Conservation (phyloP, 1,140 invertebrate species). For the Cotesia typhae region DNA sequence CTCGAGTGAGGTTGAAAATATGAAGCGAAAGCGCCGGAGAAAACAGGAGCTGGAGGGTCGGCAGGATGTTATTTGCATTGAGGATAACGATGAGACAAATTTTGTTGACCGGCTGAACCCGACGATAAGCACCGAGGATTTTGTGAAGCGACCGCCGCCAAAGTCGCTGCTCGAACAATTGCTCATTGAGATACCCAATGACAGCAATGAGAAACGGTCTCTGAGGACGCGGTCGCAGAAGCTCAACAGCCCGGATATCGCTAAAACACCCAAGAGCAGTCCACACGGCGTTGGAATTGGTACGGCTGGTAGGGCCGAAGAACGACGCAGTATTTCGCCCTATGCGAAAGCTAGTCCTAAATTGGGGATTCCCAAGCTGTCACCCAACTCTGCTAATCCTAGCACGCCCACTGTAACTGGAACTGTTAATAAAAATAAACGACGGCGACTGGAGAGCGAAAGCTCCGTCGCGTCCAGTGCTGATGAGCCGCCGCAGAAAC, state of each 20-base stretch:
- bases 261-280: conserved; percentile 70
- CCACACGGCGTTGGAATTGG: conserved; percentile 58
- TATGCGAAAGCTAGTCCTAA: conserved; percentile 62
- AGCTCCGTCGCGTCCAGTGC: conserved; percentile 73
- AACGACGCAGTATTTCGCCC: conserved; percentile 64
- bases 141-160: conserved; percentile 49
- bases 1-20: conserved; percentile 53
- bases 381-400: conserved; percentile 38
- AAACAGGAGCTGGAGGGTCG: conserved; percentile 66
- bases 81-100: conserved; percentile 59
- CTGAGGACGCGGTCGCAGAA: conserved; percentile 78
- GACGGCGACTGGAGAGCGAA: conserved; percentile 81
- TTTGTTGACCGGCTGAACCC: conserved; percentile 58
- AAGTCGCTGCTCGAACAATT: conserved; percentile 79
- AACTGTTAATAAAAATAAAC: conserved; percentile 60
- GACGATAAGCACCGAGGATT: conserved; percentile 54
- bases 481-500: conserved; percentile 67
- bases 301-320: conserved; percentile 52
- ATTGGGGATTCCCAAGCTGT: conserved; percentile 49
- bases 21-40: conserved; percentile 59
- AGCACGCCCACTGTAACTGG: conserved; percentile 37
- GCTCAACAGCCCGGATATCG: conserved; percentile 74
- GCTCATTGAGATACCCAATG: conserved; percentile 79
- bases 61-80: conserved; percentile 62
- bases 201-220: conserved; percentile 68